Conservation (phyloP, 2,113 vertebrate species). For the Chinchilla lanigera region DNA sequence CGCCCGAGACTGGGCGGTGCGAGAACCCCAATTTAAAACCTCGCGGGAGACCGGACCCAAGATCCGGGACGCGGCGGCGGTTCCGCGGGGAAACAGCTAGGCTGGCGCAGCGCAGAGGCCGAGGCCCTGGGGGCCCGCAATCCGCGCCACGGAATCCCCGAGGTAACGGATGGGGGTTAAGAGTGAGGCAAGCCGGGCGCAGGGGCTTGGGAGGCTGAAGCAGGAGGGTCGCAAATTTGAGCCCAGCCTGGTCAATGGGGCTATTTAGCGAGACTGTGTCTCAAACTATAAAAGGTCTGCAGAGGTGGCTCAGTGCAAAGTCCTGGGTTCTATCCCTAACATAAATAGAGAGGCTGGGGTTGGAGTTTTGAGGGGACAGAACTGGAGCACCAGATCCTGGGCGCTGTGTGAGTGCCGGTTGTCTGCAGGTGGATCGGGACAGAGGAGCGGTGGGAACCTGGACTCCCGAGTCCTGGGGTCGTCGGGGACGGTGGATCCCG, state of each 20-base stretch:
- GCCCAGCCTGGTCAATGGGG: background rate
- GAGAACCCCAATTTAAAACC: slow-evolving; percentile 74
- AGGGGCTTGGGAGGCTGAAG: background rate
- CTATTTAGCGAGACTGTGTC: background rate
- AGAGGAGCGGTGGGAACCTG: background rate
- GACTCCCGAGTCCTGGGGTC: background rate
- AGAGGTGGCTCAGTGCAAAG: background rate
- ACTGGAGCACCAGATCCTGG: background rate
- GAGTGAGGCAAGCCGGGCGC: background rate
- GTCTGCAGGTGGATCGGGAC: background rate
- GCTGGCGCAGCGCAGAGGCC: slow-evolving; percentile 84
- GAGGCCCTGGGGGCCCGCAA: slow-evolving; percentile 78
- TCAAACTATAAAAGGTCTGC: background rate
- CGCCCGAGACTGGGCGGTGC: slow-evolving; percentile 44
- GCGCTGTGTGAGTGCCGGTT: background rate
- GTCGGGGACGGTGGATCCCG: background rate
- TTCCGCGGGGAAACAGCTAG: slow-evolving; percentile 75
- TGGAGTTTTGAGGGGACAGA: background rate
- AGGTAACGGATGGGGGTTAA: slow-evolving; percentile 50
- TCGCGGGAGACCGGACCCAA: background rate
- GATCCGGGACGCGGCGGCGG: slow-evolving; percentile 73
- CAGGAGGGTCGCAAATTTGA: background rate
- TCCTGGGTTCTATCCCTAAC: background rate
- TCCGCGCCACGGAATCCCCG: slow-evolving; percentile 63
- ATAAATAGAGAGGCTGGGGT: background rate